Evolutionary conservation across 2,797 vertebrate genomes (phyloP), one percentile per base, ranked within the genome.

Genomic region (Myotis findleyi): DNA sequence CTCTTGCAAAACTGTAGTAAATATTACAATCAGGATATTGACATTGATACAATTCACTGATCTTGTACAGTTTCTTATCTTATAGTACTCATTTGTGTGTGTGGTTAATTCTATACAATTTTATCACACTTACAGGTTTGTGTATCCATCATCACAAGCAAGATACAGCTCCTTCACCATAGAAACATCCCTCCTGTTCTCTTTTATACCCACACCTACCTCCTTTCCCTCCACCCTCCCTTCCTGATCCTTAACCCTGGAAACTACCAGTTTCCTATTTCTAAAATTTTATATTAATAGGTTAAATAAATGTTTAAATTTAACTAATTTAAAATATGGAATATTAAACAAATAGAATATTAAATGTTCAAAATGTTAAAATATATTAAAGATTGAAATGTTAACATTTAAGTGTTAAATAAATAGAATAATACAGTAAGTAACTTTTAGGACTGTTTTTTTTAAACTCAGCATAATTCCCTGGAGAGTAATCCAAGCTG

Each of bases 241-340:
- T 76, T 76, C 41, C 27, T 51, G 38, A 38, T 68, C 27, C 55
- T 27, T 38, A 59, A 59, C 33, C 75, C 14, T 47, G 89, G 85
- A 94, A 84, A 36, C 30, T 51, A 76, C 76, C 76, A 7, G 49
- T 51, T 76, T 44, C 38, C 25, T 33, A 27, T 38, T 82, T 91
- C 41, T 91, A 51, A 73, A 89, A 80, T 92, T 47, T 75, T 66
- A 36, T 30, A 17, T 90, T 86, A 90, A 57, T 79, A 33, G 25
- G 23, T 79, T 68, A 69, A 86, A 75, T 44, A 64, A 88, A 59
- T 59, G 7, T 44, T 89, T 86, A 55, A 18, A 55, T 36, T 79
- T 86, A 76, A 86, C 75, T 81, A 77, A 92, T 76, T 62, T 87
- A 62, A 86, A 92, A 75, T 81, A 41, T 64, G 20, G 8, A 51